A percentile compares a stretch with the other conserved stretches of the same genome.
Conservation (phyloP, 2,888 invertebrate species). For the Anagyrus pseudococci region DNA sequence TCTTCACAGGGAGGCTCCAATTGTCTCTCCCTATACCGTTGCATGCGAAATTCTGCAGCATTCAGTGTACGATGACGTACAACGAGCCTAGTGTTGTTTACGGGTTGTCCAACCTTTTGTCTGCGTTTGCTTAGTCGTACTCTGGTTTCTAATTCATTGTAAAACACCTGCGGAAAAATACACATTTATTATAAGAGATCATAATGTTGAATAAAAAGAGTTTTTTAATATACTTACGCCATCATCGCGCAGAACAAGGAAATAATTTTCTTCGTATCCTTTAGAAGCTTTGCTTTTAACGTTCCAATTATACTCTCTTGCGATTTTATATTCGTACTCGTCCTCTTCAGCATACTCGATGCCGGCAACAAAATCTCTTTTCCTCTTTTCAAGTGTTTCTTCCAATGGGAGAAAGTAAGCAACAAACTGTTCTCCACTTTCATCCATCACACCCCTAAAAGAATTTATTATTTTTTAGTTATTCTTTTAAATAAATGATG, state of each 20-base stretch:
- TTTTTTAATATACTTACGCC: slow-evolving; percentile 63
- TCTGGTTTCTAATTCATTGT: slow-evolving; percentile 94
- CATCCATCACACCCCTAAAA: slow-evolving; percentile 96
- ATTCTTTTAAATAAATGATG: neutral
- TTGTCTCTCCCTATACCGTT: slow-evolving; percentile 84
- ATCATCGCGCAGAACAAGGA: slow-evolving; percentile 89
- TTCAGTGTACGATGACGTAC: slow-evolving; percentile 90
- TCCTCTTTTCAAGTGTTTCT: slow-evolving; percentile 87
- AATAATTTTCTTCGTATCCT: slow-evolving; percentile 97
- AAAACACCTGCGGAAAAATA: slow-evolving; percentile 69
- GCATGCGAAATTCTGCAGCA: slow-evolving; percentile 84
- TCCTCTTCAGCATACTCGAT: slow-evolving; percentile 87
- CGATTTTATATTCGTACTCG: slow-evolving; percentile 96
- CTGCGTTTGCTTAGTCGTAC: slow-evolving; percentile 93
- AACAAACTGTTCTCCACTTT: slow-evolving; percentile 98
- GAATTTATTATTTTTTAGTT: slow-evolving; percentile 50
- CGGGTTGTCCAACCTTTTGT: slow-evolving; percentile 75
- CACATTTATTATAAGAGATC: neutral
- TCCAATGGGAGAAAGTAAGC: slow-evolving; percentile 97
- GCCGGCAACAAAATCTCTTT: slow-evolving; percentile 77
- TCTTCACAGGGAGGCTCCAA: slow-evolving; percentile 81
- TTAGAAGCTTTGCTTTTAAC: slow-evolving; percentile 96
- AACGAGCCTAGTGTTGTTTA: slow-evolving; percentile 81
- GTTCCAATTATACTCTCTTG: slow-evolving; percentile 99
- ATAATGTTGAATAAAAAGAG: neutral